Percentiles rank a stretch among this genome's conserved stretches.
Conservation (phyloP, 2,888 invertebrate species). For the Pachliopta kotzebuea region DNA sequence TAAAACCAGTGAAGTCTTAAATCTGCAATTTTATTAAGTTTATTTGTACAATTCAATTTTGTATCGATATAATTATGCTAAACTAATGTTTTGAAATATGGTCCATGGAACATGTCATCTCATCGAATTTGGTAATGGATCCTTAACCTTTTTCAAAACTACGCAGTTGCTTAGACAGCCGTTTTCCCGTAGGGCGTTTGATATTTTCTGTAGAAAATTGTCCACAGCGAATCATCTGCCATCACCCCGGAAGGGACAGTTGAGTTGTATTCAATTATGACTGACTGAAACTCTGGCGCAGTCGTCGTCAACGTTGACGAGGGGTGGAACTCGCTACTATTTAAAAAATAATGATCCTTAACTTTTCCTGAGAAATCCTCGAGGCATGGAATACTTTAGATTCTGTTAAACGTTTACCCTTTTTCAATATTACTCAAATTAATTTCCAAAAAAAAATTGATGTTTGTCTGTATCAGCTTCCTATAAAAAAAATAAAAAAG, state of each 20-base stretch:
- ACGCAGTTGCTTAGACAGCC: neutral
- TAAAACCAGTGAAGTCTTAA: too few species aligned
- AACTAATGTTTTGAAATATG: neutral
- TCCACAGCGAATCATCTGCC: neutral
- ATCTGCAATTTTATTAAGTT: too few species aligned
- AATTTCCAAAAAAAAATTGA: neutral
- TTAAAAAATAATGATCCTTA: neutral
- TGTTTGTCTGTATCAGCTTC: too few species aligned
- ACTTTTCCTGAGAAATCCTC: neutral
- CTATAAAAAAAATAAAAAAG: too few species aligned
- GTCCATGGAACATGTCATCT: neutral
- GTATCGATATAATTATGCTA: neutral
- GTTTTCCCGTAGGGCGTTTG: neutral
- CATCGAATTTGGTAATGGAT: neutral
- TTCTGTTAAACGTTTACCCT: neutral
- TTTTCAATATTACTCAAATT: neutral
- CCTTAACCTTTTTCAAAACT: constrained; percentile 6
- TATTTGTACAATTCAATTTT: too few species aligned
- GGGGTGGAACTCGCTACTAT: neutral
- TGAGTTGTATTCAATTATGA: constrained; percentile 3
- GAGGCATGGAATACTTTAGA: neutral
- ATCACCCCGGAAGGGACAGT: constrained; percentile 4
- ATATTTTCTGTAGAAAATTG: neutral
- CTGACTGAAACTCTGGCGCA: neutral
- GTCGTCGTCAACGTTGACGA: constrained; percentile 4